Evolutionary conservation across 2,797 vertebrate genomes (phyloP).

Genomic region (Siniperca undulata): DNA sequence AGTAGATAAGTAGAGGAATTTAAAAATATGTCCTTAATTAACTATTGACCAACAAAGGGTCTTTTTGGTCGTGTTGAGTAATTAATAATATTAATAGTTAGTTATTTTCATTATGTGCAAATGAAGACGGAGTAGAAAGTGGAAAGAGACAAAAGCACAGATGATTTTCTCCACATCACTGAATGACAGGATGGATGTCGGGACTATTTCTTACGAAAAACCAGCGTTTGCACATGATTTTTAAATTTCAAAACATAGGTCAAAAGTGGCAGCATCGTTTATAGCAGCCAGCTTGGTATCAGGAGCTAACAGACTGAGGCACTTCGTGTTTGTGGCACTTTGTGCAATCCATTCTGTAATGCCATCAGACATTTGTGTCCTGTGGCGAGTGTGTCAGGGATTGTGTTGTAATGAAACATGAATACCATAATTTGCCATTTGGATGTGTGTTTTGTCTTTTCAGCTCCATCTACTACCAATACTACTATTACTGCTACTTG

Average conservation of each 20-base stretch:
- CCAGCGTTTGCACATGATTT: not conserved
- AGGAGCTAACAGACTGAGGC: not conserved
- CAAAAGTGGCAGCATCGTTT: not conserved
- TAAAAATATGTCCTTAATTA: not conserved
- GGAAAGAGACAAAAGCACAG: not conserved
- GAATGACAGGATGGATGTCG: not conserved
- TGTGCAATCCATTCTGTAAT: not conserved
- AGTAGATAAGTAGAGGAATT: not conserved
- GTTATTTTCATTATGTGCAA: not conserved
- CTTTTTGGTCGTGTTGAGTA: not conserved
- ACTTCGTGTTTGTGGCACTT: not conserved
- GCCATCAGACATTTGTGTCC: not conserved
- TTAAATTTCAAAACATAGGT: not conserved
- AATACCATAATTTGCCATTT: not conserved
- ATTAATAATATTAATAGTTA: too few relatives aligned
- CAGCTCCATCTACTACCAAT: not conserved
- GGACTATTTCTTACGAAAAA: fast-evolving
- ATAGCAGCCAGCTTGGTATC: not conserved
- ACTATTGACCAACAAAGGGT: not conserved
- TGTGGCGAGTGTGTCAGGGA: not conserved
- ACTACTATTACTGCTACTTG: not conserved
- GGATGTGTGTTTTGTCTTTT: not conserved
- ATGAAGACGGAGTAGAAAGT: not conserved
- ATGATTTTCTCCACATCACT: not conserved
- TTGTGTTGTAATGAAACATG: constrained; percentile 8